Base-by-base conservation (phyloP, 2,797 vertebrate genomes). In the Dryobates pubescens region DNA sequence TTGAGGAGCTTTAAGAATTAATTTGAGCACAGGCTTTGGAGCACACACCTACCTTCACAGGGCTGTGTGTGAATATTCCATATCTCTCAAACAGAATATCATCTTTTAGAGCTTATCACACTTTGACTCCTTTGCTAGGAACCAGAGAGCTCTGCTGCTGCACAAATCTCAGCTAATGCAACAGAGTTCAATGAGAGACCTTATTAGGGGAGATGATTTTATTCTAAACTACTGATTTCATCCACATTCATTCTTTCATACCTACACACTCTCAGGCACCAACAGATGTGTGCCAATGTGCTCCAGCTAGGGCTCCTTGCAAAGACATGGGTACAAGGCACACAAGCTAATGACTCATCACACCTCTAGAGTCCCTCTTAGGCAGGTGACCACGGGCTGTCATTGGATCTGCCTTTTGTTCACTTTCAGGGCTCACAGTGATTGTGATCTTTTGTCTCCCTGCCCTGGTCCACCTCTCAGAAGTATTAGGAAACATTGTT, bases 1-100 rank as follows among this genome's bases (percentile, higher is more conserved):
- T 19, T 89, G 75, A 93, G 47, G 51, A 86, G 65, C 65, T 89
- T 92, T 68, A 91, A 92, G 89, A 95, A 95, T 93, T 93, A 89
- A 91, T 96, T 93, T 92, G 94, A 84, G 65, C 58, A 77, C 36
- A 84, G 18, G 53, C 61, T 93, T 74, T 74, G 56, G 53, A 94
- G 74, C 59, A 89, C 58, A 86, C 77, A 91, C 73, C 83, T 77
- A 85, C 69, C 34, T 90, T 82, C 75, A 71, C 24, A 71, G 59
- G 51, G 58, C 65, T 89, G 45, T 0, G 0, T 89, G 38, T 87
- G 82, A 90, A 88, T 90, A 73, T 89, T 86, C 68, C 3, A 7
- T 36, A 53, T 69, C 82, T 56, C 51, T 94, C 58, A 86, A 56
- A 43, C 51, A 75, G 69, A 95, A 53, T 14, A 45, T 36, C 3